These are phyloP conservation scores for Chrysopilus asiliformis DNA, from an alignment of 2,888 invertebrate species.

Conservation along the genomic window DNA sequence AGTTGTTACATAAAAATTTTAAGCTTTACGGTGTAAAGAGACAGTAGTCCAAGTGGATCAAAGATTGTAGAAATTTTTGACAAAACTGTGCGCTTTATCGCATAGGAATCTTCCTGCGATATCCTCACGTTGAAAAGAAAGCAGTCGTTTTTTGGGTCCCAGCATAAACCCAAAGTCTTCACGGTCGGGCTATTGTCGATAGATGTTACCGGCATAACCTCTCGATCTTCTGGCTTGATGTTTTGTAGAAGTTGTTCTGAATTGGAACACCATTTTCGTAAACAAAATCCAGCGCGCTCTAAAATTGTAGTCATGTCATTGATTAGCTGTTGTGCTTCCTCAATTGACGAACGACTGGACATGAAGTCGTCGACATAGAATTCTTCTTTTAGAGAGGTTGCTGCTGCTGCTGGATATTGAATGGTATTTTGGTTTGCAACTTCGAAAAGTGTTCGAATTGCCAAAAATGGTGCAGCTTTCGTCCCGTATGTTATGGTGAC, in stretches of 20 bases:
- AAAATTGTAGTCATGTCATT: no score
- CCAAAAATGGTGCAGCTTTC: constrained; percentile 8
- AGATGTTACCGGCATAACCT: not conserved
- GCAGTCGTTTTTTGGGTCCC: constrained; percentile 3
- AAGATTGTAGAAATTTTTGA: constrained; percentile 2
- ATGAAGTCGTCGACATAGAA: no score
- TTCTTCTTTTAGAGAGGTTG: no score
- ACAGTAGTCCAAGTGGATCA: constrained; percentile 5
- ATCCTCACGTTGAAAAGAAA: not conserved
- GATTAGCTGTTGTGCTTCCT: no score
- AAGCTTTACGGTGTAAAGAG: constrained; percentile 1
- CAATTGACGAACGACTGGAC: no score
- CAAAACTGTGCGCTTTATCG: not conserved
- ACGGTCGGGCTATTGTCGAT: not conserved
- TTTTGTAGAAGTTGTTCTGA: not conserved
- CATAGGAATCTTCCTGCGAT: not conserved
- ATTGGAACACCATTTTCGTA: constrained; percentile 5
- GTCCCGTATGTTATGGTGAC: constrained; percentile 6
- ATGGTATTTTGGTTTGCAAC: no score
- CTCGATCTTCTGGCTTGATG: constrained; percentile 1
- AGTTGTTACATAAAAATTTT: no score
- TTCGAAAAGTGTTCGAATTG: constrained; percentile 8
- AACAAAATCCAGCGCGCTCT: constrained; percentile 1
- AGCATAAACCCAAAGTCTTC: constrained; percentile 4
- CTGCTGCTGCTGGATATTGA: no score